These are phyloP conservation scores for Habrosyne pyritoides DNA, from an alignment of 2,888 invertebrate species.

Conservation along the genomic window DNA sequence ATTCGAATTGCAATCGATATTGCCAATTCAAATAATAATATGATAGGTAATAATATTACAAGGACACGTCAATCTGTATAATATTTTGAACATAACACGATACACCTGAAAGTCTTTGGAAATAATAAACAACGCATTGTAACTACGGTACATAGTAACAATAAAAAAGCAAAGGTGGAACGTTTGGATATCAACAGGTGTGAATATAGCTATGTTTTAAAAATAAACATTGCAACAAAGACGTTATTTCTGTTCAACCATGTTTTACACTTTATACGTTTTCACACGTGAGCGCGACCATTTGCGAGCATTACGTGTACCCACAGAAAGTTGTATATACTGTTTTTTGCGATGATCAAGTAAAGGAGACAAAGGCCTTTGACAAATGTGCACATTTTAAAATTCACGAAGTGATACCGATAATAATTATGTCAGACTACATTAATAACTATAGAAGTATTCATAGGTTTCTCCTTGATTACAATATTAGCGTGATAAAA, in stretches of 20 bases:
- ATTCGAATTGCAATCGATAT: background rate
- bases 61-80: background rate
- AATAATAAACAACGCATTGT: background rate
- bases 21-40: background rate
- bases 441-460: no score
- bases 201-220: slow-evolving; percentile 9
- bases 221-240: slow-evolving; percentile 10
- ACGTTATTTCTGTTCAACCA: slow-evolving; percentile 2
- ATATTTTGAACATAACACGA: background rate
- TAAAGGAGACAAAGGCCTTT: no score
- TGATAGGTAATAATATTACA: background rate
- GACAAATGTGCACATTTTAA: no score
- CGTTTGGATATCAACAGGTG: slow-evolving; percentile 4
- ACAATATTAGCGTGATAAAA: no score
- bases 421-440: no score
- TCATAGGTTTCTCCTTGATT: no score
- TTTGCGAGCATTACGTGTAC: background rate
- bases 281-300: background rate
- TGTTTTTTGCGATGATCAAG: no score
- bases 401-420: no score
- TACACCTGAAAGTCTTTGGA: background rate
- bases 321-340: no score
- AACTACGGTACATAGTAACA: background rate
- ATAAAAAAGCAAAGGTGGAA: background rate
- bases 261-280: background rate